Base-by-base conservation (phyloP, 2,113 vertebrate genomes). In the Cottus gobio region DNA sequence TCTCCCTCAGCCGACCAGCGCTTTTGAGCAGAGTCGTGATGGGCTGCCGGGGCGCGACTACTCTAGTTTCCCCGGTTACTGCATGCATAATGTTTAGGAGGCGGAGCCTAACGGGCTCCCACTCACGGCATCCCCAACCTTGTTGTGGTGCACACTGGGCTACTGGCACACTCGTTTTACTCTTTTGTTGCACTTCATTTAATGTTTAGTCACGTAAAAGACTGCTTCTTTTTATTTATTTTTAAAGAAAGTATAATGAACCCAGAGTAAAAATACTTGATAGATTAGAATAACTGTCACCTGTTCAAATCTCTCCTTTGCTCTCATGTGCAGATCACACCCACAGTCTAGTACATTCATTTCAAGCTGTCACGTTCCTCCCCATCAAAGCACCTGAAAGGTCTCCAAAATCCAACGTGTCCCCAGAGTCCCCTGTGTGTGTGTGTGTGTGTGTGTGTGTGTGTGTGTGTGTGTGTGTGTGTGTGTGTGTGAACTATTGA, bases 41-140 rank as follows among this genome's bases (percentile, higher is more conserved):
- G 84, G 52, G 80, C 90, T 83, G 82, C 67, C 16, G 39, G 69
- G 70, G 87, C 80, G 86, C 67, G 85, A 84, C 91, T 92, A 75
- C 67, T 39, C 81, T 39, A 86, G 90, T 92, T 89, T 92, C 87
- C 90, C 90, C 85, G 87, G 91, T 92, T 91, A 93, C 92, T 92
- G 90, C 89, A 84, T 93, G 76, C 83, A 84, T 89, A 87, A 93
- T 93, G 7, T 37, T 37, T 0, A 3, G 48, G 44, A 56, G 92
- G 92, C 82, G 89, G 89, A 50, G 89, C 87, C 15, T 82, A 8
- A 15, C 8, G 28, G 83, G 76, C 80, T 91, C 67, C 85, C 37
- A 83, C 89, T 84, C 63, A 22, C 50, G 93, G 93, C 70, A 89
- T 92, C 92, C 93, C 92, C 91, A 61, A 7, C 76, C 82, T 83